Percentiles rank a stretch among this genome's conserved stretches.
Conservation (phyloP, 2,113 vertebrate genomes). For the Camelus dromedarius region DNA sequence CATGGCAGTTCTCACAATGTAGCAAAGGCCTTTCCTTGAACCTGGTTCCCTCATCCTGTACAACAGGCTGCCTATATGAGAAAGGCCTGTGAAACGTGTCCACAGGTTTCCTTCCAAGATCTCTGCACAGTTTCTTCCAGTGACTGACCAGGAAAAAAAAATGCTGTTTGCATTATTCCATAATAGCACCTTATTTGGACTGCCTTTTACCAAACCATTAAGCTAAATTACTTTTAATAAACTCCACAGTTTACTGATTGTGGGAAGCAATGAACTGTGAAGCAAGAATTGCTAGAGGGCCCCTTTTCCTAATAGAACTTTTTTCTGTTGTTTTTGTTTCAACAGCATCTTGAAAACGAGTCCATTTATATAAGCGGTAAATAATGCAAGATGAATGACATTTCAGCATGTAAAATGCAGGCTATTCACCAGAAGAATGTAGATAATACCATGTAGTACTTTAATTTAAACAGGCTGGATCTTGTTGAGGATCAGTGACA, state of each 20-base stretch:
- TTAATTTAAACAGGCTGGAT: slow-evolving; percentile 40
- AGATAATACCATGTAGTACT: neutral
- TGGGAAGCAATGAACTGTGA: slow-evolving; percentile 9
- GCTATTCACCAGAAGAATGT: slow-evolving; percentile 11
- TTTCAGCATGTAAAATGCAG: slow-evolving; percentile 39
- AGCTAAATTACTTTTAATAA: slow-evolving; percentile 29
- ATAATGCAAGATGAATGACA: neutral
- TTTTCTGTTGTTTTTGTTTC: slow-evolving; percentile 53
- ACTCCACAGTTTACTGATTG: neutral
- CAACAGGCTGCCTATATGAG: neutral
- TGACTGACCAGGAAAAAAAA: slow-evolving; percentile 24
- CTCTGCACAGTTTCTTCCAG: slow-evolving; percentile 9
- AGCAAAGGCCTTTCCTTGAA: neutral
- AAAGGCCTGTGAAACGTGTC: neutral
- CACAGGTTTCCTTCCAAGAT: neutral
- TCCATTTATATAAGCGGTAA: slow-evolving; percentile 29
- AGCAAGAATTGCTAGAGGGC: neutral
- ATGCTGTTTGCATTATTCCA: neutral
- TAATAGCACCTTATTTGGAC: neutral
- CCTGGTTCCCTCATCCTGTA: neutral
- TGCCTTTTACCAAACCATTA: neutral
- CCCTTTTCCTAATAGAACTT: slow-evolving; percentile 41
- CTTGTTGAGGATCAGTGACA: slow-evolving; percentile 10
- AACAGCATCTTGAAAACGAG: slow-evolving; percentile 37
- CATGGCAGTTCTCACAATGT: fast-evolving